Percentiles rank a stretch among this genome's conserved stretches.
phyloP scores from a whole-genome alignment of 2,113 vertebrate species.

The Pyrgilauda ruficollis region DNA sequence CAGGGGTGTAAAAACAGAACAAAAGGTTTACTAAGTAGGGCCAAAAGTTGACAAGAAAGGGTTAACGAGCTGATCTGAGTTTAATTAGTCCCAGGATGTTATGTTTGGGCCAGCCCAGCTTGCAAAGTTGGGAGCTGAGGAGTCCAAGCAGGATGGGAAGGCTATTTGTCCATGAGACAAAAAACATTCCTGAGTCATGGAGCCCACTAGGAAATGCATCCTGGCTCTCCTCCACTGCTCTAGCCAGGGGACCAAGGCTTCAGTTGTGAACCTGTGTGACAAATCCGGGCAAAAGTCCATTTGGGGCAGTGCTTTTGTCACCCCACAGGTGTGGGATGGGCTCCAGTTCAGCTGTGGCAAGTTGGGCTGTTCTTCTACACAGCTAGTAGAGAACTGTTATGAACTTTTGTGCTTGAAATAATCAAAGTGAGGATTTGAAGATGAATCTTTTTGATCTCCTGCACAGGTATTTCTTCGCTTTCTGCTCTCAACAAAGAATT shows the following conservation, averaged over 20 bases:
- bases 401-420: neutral
- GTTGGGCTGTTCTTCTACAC: accelerated
- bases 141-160: neutral
- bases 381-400: neutral
- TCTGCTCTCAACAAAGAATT: neutral
- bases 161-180: neutral
- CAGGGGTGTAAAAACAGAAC: neutral
- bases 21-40: neutral
- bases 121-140: neutral
- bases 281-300: neutral
- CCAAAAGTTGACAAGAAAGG: neutral
- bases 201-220: neutral
- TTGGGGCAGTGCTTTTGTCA: neutral
- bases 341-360: neutral
- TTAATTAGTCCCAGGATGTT: neutral
- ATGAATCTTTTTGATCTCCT: neutral
- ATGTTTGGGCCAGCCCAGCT: neutral
- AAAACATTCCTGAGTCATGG: neutral
- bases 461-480: neutral
- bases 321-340: neutral
- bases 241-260: neutral
- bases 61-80: neutral
- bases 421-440: neutral
- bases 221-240: neutral
- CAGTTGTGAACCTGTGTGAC: neutral